These are phyloP conservation scores for Meganola albula DNA, from an alignment of 2,888 invertebrate genomes.

Conservation along the genomic window DNA sequence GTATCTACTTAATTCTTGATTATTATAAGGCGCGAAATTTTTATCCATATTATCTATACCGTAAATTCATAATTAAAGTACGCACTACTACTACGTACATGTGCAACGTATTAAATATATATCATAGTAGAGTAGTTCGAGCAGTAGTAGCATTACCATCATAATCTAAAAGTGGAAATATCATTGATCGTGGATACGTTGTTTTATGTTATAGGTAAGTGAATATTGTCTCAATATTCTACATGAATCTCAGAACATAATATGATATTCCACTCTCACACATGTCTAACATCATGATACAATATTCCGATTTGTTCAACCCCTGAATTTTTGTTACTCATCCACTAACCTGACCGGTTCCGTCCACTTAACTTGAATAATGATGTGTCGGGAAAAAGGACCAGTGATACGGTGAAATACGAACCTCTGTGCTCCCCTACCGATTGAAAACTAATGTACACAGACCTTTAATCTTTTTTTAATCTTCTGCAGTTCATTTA, in stretches of 20 bases:
- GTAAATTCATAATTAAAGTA: no score
- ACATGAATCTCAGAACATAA: conserved; percentile 30
- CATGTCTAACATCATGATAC: conserved; percentile 35
- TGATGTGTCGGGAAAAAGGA: conserved; percentile 63
- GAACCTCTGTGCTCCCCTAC: conserved; percentile 29
- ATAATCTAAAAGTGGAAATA: no score
- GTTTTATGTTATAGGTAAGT: no score
- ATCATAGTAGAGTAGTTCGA: no score
- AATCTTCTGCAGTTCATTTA: conserved; percentile 17
- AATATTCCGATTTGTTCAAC: conserved; percentile 37
- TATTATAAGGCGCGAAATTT: no score
- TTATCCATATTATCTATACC: no score
- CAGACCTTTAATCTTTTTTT: conserved; percentile 24
- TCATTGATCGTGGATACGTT: no score
- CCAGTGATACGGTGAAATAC: conserved; percentile 51
- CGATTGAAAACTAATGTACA: conserved; percentile 32
- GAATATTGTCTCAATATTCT: conserved; percentile 22
- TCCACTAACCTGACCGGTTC: conserved; percentile 58
- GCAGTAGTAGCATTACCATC: no score
- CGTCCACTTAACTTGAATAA: conserved; percentile 73
- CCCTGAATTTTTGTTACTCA: conserved; percentile 60
- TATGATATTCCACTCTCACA: conserved; percentile 27
- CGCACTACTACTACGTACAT: no score
- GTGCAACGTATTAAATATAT: no score
- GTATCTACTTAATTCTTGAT: no score